Evolutionary conservation across 2,888 invertebrate genomes (phyloP).

Genomic region (Ennomos erosarius): DNA sequence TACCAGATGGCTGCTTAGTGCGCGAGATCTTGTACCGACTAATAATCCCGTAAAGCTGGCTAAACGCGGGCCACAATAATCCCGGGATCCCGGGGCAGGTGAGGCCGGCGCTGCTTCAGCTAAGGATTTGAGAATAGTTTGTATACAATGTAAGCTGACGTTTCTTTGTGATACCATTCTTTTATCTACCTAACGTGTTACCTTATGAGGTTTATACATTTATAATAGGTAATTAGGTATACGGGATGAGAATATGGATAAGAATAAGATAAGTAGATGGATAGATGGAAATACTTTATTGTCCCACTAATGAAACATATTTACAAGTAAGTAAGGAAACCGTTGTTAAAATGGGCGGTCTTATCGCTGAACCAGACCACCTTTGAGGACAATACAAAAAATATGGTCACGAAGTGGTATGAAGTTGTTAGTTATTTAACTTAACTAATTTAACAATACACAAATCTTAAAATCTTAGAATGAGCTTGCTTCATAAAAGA

Average conservation of each 20-base stretch:
- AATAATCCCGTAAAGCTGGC: slow-evolving; percentile 61
- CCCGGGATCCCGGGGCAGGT: slow-evolving; percentile 51
- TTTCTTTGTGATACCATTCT: slow-evolving; percentile 20
- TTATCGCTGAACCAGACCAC: too few relatives aligned
- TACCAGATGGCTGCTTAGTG: slow-evolving; percentile 56
- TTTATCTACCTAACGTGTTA: neutral
- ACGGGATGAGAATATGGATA: too few relatives aligned
- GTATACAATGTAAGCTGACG: slow-evolving; percentile 37
- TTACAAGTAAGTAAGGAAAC: too few relatives aligned
- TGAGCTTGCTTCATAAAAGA: slow-evolving; percentile 23
- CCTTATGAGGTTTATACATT: slow-evolving; percentile 24
- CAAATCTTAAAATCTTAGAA: slow-evolving; percentile 10
- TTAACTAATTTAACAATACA: too few relatives aligned
- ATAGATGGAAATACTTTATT: too few relatives aligned
- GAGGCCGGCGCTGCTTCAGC: slow-evolving; percentile 45
- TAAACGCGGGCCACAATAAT: slow-evolving; percentile 56
- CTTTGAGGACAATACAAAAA: too few relatives aligned
- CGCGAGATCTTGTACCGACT: slow-evolving; percentile 47
- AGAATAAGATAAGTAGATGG: too few relatives aligned
- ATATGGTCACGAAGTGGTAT: too few relatives aligned
- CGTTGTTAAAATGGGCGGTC: too few relatives aligned
- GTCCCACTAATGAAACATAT: too few relatives aligned
- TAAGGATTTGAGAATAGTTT: slow-evolving; percentile 53
- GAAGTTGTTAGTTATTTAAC: too few relatives aligned
- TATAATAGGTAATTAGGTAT: too few relatives aligned